Base-by-base conservation (phyloP, 2,888 invertebrate species). In the Gymnocheta viridis region DNA sequence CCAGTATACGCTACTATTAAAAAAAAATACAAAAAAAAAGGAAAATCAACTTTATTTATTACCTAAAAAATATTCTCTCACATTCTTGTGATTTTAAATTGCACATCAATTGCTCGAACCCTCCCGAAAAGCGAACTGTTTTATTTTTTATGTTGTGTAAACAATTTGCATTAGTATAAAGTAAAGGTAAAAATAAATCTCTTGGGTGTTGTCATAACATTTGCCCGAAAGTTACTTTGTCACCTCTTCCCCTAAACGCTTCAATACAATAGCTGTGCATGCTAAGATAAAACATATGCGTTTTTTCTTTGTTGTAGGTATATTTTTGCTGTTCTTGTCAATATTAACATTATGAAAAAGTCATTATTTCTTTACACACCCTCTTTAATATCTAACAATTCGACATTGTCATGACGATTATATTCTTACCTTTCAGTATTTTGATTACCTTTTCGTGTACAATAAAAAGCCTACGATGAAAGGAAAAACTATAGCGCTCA, bases 121-220 rank as follows among this genome's bases (percentile, higher is more conserved):
- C 19, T 22, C 22, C 3, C n/a, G 17, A 29, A 47, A 47, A 51
- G 2, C n/a, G 22, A 67, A 58, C 47, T 38, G 35, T 32, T 58
- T n/a, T n/a, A n/a, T n/a, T n/a, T 67, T 32, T 41, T 56, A 54
- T 66, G 64, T 32, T 54, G 66, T 77, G 76, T 47, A 27, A 76
- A 66, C 51, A 76, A 77, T 67, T 58, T 67, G 47, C 17, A 51
- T 29, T 66, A 35, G 24, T 29, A 56, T 22, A 19, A 24, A 58
- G 27, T 32, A 27, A 74, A 74, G 19, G 49, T 51, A 62, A 38
- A 64, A 66, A 29, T 32, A 60, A 74, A 81, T 81, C 67, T 51
- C 44, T 35, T 51, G 51, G 32, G 41, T 81, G 41, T 67, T 73
- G 54, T 73, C 47, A 14, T 22, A 66, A 49, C 32, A 47, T 22